Evolutionary conservation across 2,113 vertebrate genomes (phyloP), one percentile per base, ranked within the genome.

Genomic region (Crotalus helleri): DNA sequence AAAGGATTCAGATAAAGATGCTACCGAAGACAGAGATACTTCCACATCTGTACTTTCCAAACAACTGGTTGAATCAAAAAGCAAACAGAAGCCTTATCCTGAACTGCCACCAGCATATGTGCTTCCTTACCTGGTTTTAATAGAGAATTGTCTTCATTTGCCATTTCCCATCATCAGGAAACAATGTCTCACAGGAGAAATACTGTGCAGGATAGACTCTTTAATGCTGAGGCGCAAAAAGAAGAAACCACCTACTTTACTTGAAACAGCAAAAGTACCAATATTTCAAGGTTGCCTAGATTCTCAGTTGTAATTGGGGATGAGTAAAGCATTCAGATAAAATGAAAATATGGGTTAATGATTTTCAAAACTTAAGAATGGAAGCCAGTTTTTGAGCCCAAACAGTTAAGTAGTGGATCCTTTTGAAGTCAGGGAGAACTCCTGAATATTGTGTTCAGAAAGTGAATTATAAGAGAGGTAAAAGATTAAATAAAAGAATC

Each of bases 81-180:
- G 0, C 88, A 92, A 94, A 21, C n/a, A 33, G 88, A 90, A 91
- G 86, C 1, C 1, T 46, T 0, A 29, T 19, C 0, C 26, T 85
- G 46, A 91, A 12, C 9, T 5, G 6, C 10, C 92, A 55, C 57
- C 91, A 93, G 94, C 92, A 11, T 1, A 19, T 61, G 5, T 0
- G 46, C 6, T 93, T 87, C 46, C 12, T 88, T 92, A 85, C 0
- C 0, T 89, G 53, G 1, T 93, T 94, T 91, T 92, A 15, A 93
- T 58, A 4, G 90, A 91, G 92, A 92, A 91, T 46, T 94, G 29
- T 46, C 85, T 93, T 74, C n/a, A 10, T 44, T 29, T 92, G 61
- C 51, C 69, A 53, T 2, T 91, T 90, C 91, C 33, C 92, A 92
- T 92, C 49, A 91, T 90, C 15, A 49, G 93, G 95, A 64, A 46